Conservation (phyloP, 2,113 vertebrate species). For the Trochalopteron elliotii region DNA sequence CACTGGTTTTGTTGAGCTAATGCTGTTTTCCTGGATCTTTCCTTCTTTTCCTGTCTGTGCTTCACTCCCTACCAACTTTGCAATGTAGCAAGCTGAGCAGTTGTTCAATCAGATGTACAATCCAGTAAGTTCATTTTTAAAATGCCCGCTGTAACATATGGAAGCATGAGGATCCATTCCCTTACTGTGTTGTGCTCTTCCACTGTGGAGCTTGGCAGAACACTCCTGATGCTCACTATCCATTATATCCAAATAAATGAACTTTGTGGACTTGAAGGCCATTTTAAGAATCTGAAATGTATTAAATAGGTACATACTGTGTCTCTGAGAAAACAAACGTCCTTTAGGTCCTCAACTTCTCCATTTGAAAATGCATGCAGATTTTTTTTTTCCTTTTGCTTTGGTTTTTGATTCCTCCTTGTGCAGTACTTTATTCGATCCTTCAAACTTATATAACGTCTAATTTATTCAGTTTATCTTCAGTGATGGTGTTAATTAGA, state of each 20-base stretch:
- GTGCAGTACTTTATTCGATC: slow-evolving; percentile 56
- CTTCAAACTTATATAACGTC: slow-evolving; percentile 43
- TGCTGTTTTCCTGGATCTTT: slow-evolving; percentile 87
- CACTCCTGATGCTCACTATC: slow-evolving; percentile 52
- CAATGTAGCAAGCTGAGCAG: slow-evolving; percentile 99
- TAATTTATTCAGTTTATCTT: background rate
- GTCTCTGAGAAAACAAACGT: background rate
- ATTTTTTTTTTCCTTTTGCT: background rate
- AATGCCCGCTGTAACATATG: slow-evolving; percentile 84
- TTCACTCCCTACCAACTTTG: slow-evolving; percentile 83
- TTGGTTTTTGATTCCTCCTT: background rate
- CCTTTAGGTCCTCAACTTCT: slow-evolving; percentile 62
- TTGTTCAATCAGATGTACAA: slow-evolving; percentile 99
- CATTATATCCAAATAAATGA: slow-evolving; percentile 45
- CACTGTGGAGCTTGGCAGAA: slow-evolving; percentile 54
- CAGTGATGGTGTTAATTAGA: background rate
- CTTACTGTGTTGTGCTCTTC: slow-evolving; percentile 42
- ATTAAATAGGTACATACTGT: background rate
- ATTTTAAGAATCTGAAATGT: slow-evolving; percentile 36
- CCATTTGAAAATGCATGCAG: slow-evolving; percentile 45
- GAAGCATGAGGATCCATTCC: slow-evolving; percentile 90
- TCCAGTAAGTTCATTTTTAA: slow-evolving; percentile 92
- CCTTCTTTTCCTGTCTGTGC: slow-evolving; percentile 80
- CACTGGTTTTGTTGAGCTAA: slow-evolving; percentile 83
- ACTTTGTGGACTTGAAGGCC: slow-evolving; percentile 63